These are phyloP conservation scores for Chlorospingus flavigularis DNA, from an alignment of 2,797 vertebrate species.

Conservation along the genomic window DNA sequence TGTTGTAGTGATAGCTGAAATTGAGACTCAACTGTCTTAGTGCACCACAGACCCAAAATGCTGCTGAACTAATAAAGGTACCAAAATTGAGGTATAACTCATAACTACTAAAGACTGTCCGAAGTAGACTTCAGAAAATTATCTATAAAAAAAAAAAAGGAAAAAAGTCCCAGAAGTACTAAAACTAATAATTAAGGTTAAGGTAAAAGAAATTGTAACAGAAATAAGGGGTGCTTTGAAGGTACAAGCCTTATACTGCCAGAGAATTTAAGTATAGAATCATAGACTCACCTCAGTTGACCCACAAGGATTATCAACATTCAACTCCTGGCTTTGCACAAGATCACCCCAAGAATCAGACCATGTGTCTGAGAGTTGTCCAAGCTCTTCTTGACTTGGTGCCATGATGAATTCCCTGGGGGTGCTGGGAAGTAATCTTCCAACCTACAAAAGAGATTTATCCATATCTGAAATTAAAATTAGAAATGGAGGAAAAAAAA, in stretches of 20 bases:
- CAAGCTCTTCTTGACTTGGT: neutral
- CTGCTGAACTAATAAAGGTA: neutral
- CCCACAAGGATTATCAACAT: accelerated
- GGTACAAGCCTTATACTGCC: neutral
- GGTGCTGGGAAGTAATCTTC: neutral
- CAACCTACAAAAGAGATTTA: neutral
- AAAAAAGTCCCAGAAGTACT: neutral
- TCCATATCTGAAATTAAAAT: neutral
- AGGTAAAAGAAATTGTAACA: neutral
- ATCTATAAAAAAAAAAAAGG: neutral
- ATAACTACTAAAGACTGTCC: neutral
- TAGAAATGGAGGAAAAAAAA: neutral
- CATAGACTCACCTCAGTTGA: accelerated
- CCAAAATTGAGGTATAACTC: neutral
- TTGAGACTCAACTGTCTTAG: neutral
- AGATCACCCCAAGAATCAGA: neutral
- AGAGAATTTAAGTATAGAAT: neutral
- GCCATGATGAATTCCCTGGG: neutral
- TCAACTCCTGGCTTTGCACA: neutral
- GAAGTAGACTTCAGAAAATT: neutral
- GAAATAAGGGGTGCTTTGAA: neutral
- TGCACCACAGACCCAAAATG: neutral
- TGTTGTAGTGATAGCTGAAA: neutral
- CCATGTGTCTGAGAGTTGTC: neutral
- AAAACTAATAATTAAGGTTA: neutral